Conservation (phyloP, 2,888 invertebrate genomes). For the Eustalomyia histrio region DNA sequence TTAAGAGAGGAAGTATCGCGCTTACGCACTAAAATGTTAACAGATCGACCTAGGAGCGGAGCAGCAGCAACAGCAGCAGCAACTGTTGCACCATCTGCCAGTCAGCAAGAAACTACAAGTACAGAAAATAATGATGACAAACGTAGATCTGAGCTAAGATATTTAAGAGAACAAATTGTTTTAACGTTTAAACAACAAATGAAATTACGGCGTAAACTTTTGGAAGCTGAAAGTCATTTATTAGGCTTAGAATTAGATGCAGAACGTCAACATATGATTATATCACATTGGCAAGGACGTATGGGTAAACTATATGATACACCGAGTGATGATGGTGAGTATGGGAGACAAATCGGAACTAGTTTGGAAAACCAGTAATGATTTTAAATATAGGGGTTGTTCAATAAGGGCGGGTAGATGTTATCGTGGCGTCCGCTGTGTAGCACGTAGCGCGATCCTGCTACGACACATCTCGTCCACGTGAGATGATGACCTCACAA, state of each 20-base stretch:
- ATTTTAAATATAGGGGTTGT: no score
- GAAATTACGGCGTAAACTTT: slow-evolving; percentile 90
- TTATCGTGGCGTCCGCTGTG: no score
- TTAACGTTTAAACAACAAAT: slow-evolving; percentile 95
- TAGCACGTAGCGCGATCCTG: no score
- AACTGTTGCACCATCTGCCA: slow-evolving; percentile 49
- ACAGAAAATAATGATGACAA: slow-evolving; percentile 79
- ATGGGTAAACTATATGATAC: slow-evolving; percentile 83
- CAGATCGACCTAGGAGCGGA: slow-evolving; percentile 82
- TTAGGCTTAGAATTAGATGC: slow-evolving; percentile 92
- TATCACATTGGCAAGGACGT: slow-evolving; percentile 91
- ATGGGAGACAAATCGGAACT: not conserved
- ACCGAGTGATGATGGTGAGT: slow-evolving; percentile 76
- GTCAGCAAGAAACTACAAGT: slow-evolving; percentile 68
- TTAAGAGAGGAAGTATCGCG: slow-evolving; percentile 91
- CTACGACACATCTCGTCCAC: no score
- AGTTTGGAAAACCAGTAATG: no score
- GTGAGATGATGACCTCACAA: no score
- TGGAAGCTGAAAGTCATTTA: slow-evolving; percentile 94
- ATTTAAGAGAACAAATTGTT: slow-evolving; percentile 91
- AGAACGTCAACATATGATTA: slow-evolving; percentile 92
- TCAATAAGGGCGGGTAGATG: no score
- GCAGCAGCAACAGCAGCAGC: slow-evolving; percentile 69
- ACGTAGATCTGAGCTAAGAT: slow-evolving; percentile 81
- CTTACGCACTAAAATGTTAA: slow-evolving; percentile 89